Conservation (phyloP, 2,113 vertebrate genomes). For the Phodopus roborovskii region DNA sequence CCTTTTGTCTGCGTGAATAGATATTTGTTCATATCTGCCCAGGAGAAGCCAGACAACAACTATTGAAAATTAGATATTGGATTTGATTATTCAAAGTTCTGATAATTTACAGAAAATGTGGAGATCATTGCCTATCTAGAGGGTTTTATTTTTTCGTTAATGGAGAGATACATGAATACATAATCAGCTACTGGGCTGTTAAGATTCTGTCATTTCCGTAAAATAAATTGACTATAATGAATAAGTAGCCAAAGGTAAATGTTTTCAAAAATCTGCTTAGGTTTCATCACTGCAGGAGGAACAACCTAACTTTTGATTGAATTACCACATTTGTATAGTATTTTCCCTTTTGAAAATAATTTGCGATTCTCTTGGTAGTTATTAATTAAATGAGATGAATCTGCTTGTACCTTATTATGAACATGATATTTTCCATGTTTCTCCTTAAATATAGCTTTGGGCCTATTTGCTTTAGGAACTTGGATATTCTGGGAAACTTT, state of each 20-base stretch:
- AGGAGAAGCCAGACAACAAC: neutral
- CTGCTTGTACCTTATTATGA: neutral
- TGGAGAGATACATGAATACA: slow-evolving; percentile 2
- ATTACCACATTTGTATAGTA: neutral
- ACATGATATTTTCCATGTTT: slow-evolving; percentile 14
- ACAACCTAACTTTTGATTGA: neutral
- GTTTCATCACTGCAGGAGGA: slow-evolving; percentile 25
- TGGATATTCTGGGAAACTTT: neutral
- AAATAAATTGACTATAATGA: slow-evolving; percentile 57
- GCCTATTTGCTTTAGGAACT: slow-evolving; percentile 17
- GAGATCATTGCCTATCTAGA: neutral
- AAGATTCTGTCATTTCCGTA: slow-evolving; percentile 56
- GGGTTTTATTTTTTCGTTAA: slow-evolving; percentile 38
- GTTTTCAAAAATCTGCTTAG: slow-evolving; percentile 55
- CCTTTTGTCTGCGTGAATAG: neutral
- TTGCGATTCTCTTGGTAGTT: slow-evolving; percentile 27
- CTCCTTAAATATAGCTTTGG: slow-evolving; percentile 29
- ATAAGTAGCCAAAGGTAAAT: slow-evolving; percentile 65
- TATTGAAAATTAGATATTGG: neutral
- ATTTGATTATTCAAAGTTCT: slow-evolving; percentile 6
- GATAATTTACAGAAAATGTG: slow-evolving; percentile 43
- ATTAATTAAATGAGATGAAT: slow-evolving; percentile 58
- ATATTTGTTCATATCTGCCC: neutral
- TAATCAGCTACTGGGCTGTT: slow-evolving; percentile 9
- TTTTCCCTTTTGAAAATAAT: slow-evolving; percentile 52